A percentile compares a stretch with the other conserved stretches of the same genome.
phyloP scores from a whole-genome alignment of 2,113 vertebrate species.

The Rhea americana region DNA sequence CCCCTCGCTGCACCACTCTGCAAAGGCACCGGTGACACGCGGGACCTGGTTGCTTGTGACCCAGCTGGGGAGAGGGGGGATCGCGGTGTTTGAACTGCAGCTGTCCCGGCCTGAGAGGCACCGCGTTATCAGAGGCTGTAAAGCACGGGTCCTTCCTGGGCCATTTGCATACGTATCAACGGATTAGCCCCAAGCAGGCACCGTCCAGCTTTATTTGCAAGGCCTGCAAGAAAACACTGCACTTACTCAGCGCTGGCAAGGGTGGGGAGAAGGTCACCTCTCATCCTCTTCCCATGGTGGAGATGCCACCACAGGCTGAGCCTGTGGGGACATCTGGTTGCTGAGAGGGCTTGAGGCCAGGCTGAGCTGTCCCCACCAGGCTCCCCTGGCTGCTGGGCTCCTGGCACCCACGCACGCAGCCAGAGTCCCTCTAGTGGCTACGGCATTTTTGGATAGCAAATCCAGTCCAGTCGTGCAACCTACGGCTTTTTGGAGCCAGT shows the following conservation, averaged over 20 bases:
- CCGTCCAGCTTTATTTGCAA: not conserved
- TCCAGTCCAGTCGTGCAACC: rapidly evolving
- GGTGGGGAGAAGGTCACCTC: not conserved
- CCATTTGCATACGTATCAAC: not conserved
- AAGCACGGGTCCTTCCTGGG: not conserved
- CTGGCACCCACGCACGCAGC: not conserved
- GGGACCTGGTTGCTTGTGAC: too few species aligned
- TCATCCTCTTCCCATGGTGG: not conserved
- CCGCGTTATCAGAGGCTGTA: not conserved
- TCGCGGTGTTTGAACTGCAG: too few species aligned
- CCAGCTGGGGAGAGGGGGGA: too few species aligned
- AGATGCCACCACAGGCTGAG: not conserved
- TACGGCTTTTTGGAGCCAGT: not conserved
- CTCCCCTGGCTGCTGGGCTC: not conserved
- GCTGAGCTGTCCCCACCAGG: not conserved
- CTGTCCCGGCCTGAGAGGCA: not conserved
- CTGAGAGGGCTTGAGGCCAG: not conserved
- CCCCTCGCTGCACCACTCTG: too few species aligned
- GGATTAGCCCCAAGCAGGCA: not conserved
- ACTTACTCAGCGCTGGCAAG: not conserved
- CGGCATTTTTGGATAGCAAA: not conserved
- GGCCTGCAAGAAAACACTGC: not conserved
- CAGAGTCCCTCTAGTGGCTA: not conserved
- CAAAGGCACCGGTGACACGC: too few species aligned
- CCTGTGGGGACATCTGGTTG: not conserved